Evolutionary conservation across 1,140 invertebrate species (phyloP).

Genomic region (Neodiprion virginianus): DNA sequence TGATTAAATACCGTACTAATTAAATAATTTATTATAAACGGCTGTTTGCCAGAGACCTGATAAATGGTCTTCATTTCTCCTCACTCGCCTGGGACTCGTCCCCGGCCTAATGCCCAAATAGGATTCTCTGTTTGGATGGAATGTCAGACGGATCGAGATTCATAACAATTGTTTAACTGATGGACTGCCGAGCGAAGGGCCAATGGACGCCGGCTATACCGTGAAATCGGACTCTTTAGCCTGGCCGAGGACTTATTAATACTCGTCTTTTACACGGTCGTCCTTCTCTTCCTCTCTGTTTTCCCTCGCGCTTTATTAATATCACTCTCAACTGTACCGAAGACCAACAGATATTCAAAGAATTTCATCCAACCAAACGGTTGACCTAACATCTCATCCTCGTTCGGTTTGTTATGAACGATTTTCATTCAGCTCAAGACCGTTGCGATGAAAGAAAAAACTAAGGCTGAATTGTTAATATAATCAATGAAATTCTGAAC

Average conservation of each 20-base stretch:
- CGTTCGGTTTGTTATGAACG: neutral
- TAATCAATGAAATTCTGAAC: too few relatives aligned
- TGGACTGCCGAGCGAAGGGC: constrained; percentile 4
- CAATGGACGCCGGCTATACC: neutral
- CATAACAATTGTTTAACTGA: constrained; percentile 23
- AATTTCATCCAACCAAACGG: neutral
- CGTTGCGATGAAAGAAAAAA: too few relatives aligned
- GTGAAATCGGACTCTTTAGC: constrained; percentile 9
- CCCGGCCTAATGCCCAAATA: constrained; percentile 26
- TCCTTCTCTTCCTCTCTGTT: neutral
- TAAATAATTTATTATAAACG: constrained; percentile 50
- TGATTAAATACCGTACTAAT: constrained; percentile 54
- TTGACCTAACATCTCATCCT: neutral
- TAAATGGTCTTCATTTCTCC: constrained; percentile 37
- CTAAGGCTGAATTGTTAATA: too few relatives aligned
- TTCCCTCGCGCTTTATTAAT: neutral
- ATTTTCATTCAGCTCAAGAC: neutral
- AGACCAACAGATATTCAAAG: too few relatives aligned
- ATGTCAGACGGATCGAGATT: constrained; percentile 3
- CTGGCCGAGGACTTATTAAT: neutral
- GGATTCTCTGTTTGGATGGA: constrained; percentile 27
- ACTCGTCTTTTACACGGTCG: neutral
- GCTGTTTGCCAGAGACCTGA: constrained; percentile 30
- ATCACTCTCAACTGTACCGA: neutral
- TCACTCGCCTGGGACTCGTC: constrained; percentile 16